Evolutionary conservation across 1,140 invertebrate genomes (phyloP), one percentile per base, ranked within the genome.

Genomic region (Ridgeia piscesae): DNA sequence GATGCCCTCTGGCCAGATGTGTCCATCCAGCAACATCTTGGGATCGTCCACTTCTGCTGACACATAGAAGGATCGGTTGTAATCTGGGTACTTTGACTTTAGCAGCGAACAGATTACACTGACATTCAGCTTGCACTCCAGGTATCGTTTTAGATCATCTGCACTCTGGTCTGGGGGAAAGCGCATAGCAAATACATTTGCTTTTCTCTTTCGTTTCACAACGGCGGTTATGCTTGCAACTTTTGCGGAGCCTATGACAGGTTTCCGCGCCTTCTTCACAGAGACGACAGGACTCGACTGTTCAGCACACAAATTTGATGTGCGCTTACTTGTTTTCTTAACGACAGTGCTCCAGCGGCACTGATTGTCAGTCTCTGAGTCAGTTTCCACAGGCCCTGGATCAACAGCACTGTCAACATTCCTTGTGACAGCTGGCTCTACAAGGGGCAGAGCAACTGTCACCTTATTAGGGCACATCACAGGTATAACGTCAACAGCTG

Each of bases 21-120:
- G 9, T 33, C 31, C 89, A 90, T 90, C 89, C 31, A 90, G n/a
- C 31, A 90, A 90, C 89, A 90, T n/a, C 89, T 90, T 90, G 89
- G 89, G 89, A 27, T 90, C 31, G 17, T 31, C 89, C 6, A 90
- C 89, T 90, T 90, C 89, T 4, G 2, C 33, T 31, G 89, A 90
- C 1, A 90, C 89, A 90, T 90, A 90, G 31, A 90, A 90, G 11
- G 89, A 90, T 17, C 35, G 17, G 89, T 90, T 33, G 35, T 33
- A 31, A 27, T 90, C 89, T 21, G 33, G 89, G 31, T 90, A n/a
- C 31, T 90, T 90, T 21, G 89, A 90, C 89, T 90, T 33, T 8
- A 90, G 89, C 4, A 31, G 89, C 17, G 2, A 2, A 33, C 17
- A 31, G 4, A 4, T 90, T 27, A 90, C 89, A 90, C 21, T 90